phyloP scores from a whole-genome alignment of 2,888 invertebrate genomes.

The Linyphia triangularis region DNA sequence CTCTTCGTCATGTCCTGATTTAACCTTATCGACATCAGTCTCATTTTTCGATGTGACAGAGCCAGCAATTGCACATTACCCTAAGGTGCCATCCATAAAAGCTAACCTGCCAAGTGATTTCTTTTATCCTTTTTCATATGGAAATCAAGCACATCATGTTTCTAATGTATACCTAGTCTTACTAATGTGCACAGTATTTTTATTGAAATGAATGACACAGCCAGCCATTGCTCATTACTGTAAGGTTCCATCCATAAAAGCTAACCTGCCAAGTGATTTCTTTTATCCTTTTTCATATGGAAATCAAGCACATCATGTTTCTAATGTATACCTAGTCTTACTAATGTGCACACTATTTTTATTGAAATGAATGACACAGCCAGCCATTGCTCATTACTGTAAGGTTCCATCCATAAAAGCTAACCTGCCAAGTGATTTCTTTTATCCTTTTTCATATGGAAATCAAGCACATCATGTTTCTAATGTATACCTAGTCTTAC shows the following conservation, averaged over 20 bases:
- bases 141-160: not conserved
- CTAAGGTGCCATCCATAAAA: conserved; percentile 84
- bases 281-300: conserved; percentile 84
- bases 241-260: conserved; percentile 84
- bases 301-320: not conserved
- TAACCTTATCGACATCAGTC: conserved; percentile 80
- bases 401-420: conserved; percentile 85
- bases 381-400: conserved; percentile 82
- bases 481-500: conserved; percentile 11
- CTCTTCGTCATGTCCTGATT: conserved; percentile 75
- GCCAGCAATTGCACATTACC: conserved; percentile 81
- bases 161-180: conserved; percentile 9
- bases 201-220: not conserved
- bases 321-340: conserved; percentile 9
- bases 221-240: conserved; percentile 82
- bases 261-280: conserved; percentile 86
- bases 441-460: conserved; percentile 84
- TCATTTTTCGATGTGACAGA: conserved; percentile 82
- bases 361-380: conserved; percentile 76
- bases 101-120: conserved; percentile 86
- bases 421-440: conserved; percentile 86
- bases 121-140: conserved; percentile 84
- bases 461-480: not conserved
- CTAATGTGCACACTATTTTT: not conserved
- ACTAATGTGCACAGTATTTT: not conserved